Evolutionary conservation across 2,797 vertebrate genomes (phyloP), one percentile per base, ranked within the genome.

Genomic region (Enteromius trimaculatus): DNA sequence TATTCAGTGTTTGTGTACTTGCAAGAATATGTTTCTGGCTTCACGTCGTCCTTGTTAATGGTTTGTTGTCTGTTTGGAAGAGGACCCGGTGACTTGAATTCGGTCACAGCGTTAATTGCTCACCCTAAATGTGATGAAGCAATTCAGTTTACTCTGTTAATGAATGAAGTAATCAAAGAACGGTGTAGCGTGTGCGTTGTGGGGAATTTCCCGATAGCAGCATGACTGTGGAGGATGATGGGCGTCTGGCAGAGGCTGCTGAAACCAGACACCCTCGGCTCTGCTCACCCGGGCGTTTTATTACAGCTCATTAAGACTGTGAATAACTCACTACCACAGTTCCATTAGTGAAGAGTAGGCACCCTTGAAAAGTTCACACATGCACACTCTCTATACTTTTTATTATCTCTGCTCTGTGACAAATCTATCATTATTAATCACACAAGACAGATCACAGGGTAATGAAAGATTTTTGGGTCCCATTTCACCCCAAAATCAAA

Each of bases 121-220:
- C 69, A 29, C 66, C 77, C 83, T 85, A 74, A 74, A 74, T 62
- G 55, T 69, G 37, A 82, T 93, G 51, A 53, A 89, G 87, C 87
- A 85, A 90, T 92, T 92, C 92, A 92, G 92, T 94, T 94, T 91
- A 91, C 92, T 92, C 85, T 92, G 90, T 95, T 94, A 95, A 95
- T 92, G 92, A 96, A 95, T 96, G 94, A 95, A 96, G 95, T 94
- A 95, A 96, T 96, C 89, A 76, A 88, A 90, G 90, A 95, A 93
- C 92, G 93, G 94, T 90, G 92, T 91, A 90, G 94, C 90, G 93
- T 92, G 91, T 92, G 92, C 92, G 93, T 93, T 94, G 94, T 92
- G 90, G 86, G 93, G 95, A 96, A 96, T 96, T 96, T 97, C 95
- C 95, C 95, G 94, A 94, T 96, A 95, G 93, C 89, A 93, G 88